Evolutionary conservation across 2,113 vertebrate genomes (phyloP).

Genomic region (Mormyrus lacerda): DNA sequence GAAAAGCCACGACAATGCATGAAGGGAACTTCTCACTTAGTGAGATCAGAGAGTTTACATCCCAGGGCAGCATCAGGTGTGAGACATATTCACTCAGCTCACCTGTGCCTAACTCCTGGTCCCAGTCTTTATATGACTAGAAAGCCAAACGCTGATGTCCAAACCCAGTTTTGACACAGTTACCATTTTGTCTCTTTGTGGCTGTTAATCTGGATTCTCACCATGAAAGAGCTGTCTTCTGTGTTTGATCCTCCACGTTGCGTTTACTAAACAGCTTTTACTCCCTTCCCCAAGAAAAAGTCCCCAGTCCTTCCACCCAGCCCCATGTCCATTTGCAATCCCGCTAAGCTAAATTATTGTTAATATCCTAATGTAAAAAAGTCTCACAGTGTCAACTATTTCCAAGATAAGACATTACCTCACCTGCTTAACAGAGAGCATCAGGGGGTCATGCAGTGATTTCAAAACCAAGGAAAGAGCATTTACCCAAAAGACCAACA

Average conservation of each 20-base stretch:
- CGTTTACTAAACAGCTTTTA: neutral
- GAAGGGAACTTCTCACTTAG: neutral
- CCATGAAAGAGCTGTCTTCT: neutral
- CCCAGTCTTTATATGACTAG: neutral
- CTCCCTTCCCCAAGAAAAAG: neutral
- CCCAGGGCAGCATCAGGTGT: neutral
- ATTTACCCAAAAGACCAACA: neutral
- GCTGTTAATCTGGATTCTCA: neutral
- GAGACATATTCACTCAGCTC: neutral
- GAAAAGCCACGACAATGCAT: neutral
- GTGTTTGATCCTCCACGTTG: neutral
- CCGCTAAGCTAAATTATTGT: neutral
- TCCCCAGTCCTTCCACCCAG: neutral
- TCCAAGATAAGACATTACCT: neutral
- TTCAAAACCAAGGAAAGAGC: neutral
- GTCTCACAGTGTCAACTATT: neutral
- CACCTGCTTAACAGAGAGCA: neutral
- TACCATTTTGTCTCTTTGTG: neutral
- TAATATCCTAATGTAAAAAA: neutral
- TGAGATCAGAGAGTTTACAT: neutral
- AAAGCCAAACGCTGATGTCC: neutral
- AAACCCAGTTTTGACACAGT: neutral
- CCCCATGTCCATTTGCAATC: neutral
- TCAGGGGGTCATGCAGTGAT: neutral
- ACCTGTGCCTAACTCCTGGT: neutral